Evolutionary conservation across 2,113 vertebrate species (phyloP).

Genomic region (Sprattus sprattus): DNA sequence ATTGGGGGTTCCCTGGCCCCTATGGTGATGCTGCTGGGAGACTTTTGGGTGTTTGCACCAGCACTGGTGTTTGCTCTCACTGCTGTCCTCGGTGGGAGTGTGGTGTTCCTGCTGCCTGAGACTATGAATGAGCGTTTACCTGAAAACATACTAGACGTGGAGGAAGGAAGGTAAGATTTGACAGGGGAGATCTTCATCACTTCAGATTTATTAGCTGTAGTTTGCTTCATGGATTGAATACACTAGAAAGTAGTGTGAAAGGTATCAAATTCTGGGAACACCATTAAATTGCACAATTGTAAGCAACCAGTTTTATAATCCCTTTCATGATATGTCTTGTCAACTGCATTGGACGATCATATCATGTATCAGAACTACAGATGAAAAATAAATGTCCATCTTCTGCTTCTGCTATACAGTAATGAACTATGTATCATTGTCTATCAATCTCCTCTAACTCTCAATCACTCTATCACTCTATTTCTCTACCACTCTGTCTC

Average conservation of each 20-base stretch:
- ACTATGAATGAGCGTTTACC: conserved; percentile 61
- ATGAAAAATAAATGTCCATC: too few species aligned
- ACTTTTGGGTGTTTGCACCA: conserved; percentile 58
- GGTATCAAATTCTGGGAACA: neutral
- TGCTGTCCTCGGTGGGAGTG: conserved; percentile 57
- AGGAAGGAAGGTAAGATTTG: conserved; percentile 60
- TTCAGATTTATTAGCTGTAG: neutral
- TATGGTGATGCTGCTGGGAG: conserved; percentile 61
- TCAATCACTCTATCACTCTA: too few species aligned
- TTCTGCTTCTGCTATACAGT: too few species aligned
- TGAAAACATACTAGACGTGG: conserved; percentile 60
- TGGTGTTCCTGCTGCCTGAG: conserved; percentile 67
- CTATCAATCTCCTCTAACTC: too few species aligned
- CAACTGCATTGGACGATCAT: too few species aligned
- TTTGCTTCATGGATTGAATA: neutral
- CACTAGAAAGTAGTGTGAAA: neutral
- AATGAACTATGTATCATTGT: too few species aligned
- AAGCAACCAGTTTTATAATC: too few species aligned
- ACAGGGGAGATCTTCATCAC: neutral
- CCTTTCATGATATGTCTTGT: too few species aligned
- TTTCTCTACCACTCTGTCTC: too few species aligned
- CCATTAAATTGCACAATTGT: too few species aligned
- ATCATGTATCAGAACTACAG: too few species aligned
- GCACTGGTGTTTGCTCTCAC: conserved; percentile 55
- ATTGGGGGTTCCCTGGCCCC: conserved; percentile 66